A percentile compares a stretch with the other conserved stretches of the same genome.
These are phyloP conservation scores for Camponotus floridanus DNA, from an alignment of 1,140 invertebrate genomes.

Conservation along the genomic window DNA sequence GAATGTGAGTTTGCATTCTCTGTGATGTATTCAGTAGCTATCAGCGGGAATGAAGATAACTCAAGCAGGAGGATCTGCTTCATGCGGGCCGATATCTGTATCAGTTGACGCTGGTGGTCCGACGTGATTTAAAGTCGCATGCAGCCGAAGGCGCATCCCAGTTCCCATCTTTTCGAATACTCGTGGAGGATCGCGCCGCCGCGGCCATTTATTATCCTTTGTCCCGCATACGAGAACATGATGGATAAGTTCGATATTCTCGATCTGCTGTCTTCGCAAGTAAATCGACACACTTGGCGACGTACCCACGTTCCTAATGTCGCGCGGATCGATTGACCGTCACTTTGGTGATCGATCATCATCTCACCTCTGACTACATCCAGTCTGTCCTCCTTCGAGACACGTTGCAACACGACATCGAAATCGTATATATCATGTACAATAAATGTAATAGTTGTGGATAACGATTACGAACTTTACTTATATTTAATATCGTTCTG, in stretches of 20 bases:
- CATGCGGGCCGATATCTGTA: constrained; percentile 61
- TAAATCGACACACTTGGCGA: constrained; percentile 55
- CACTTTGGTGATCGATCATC: constrained; percentile 63
- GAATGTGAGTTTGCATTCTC: constrained; percentile 26
- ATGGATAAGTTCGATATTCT: constrained; percentile 66
- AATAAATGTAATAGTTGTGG: background rate
- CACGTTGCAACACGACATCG: background rate
- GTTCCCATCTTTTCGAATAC: constrained; percentile 70
- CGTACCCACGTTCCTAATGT: constrained; percentile 27
- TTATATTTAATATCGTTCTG: background rate
- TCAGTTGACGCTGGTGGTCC: constrained; percentile 46
- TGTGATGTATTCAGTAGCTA: constrained; percentile 47
- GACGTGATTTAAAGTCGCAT: constrained; percentile 73
- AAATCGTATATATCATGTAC: background rate
- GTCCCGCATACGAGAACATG: constrained; percentile 62
- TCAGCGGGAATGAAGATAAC: constrained; percentile 69
- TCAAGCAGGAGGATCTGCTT: constrained; percentile 45
- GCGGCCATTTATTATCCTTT: constrained; percentile 75
- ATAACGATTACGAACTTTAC: background rate
- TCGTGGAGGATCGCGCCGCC: constrained; percentile 59
- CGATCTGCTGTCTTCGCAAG: constrained; percentile 59
- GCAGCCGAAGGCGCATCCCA: constrained; percentile 49
- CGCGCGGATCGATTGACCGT: constrained; percentile 58
- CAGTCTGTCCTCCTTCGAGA: constrained; percentile 21
- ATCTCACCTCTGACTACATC: constrained; percentile 58